Evolutionary conservation across 2,888 invertebrate species (phyloP), one percentile per base, ranked within the genome.

Genomic region (Trimorus sp.): DNA sequence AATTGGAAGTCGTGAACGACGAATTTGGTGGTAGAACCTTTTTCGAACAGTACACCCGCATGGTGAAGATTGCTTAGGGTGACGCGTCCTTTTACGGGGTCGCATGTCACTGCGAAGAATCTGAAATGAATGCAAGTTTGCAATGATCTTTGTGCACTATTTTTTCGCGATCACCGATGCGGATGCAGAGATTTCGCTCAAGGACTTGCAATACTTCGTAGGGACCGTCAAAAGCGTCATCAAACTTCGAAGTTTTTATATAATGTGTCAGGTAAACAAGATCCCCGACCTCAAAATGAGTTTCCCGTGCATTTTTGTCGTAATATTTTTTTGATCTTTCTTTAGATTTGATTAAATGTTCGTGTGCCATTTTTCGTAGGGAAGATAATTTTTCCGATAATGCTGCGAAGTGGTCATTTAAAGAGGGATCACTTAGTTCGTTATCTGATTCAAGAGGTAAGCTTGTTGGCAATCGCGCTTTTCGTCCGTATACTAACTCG

Each of bases 301-400:
- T 26, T 26, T 26, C 26, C 26, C 26, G 26, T 26, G 26, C 26
- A 26, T 26, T 26, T 4, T 26, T 26, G 26, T 84, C 84, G 45
- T 82, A 81, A 53, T 80, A 79, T 9, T 14, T n/a, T 63, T 84
- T 84, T 1, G 81, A 80, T 51, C 60, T 65, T 12, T 68, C 16
- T 69, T 82, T 85, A 0, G 84, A 37, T 11, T 7, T 9, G 7
- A 80, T 59, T n/a, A 81, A 15, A 53, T 84, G 75, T 16, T 76
- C 63, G 0, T 59, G 38, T 0, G 79, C 84, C 0, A 65, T 5
- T 36, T 49, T 16, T 65, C 54, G 74, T 1, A 77, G 37, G 9
- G 80, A 49, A 5, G 36, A 6, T 1, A 63, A n/a, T 9, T 8
- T 63, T 37, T 63, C 9, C 4, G 37, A 12, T 14, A 63, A 37